Evolutionary conservation across 2,113 vertebrate species (phyloP).

Genomic region (Sylvia atricapilla): DNA sequence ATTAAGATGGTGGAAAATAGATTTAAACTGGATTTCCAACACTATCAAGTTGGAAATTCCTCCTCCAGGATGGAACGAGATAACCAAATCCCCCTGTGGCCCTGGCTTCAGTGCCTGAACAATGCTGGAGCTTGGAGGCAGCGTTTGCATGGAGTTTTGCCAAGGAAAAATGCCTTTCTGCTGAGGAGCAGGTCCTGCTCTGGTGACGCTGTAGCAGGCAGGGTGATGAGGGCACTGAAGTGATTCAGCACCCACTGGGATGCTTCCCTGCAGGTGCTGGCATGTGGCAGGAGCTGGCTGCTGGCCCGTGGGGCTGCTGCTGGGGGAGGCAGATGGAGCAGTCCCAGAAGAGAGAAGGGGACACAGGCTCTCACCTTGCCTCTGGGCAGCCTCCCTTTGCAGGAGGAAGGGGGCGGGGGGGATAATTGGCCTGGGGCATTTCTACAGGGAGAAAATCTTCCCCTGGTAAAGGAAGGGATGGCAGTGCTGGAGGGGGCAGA

Average conservation of each 20-base stretch:
- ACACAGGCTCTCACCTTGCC: neutral
- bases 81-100: neutral
- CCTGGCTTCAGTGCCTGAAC: neutral
- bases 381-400: neutral
- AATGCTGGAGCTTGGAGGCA: neutral
- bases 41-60: neutral
- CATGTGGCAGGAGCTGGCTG: neutral
- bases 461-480: neutral
- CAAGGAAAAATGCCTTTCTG: neutral
- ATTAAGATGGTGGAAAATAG: neutral
- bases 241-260: neutral
- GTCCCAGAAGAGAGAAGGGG: neutral
- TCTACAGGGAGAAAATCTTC: neutral
- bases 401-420: neutral
- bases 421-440: neutral
- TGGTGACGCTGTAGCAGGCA: neutral
- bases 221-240: accelerated
- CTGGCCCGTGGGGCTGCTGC: neutral
- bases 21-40: neutral
- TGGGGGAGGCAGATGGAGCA: neutral
- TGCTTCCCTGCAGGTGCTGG: neutral
- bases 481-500: neutral
- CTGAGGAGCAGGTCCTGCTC: neutral
- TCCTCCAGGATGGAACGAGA: neutral
- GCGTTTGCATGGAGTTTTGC: neutral